Evolutionary conservation across 2,888 invertebrate genomes (phyloP), one percentile per base, ranked within the genome.

Genomic region (Tupiocoris notatus): DNA sequence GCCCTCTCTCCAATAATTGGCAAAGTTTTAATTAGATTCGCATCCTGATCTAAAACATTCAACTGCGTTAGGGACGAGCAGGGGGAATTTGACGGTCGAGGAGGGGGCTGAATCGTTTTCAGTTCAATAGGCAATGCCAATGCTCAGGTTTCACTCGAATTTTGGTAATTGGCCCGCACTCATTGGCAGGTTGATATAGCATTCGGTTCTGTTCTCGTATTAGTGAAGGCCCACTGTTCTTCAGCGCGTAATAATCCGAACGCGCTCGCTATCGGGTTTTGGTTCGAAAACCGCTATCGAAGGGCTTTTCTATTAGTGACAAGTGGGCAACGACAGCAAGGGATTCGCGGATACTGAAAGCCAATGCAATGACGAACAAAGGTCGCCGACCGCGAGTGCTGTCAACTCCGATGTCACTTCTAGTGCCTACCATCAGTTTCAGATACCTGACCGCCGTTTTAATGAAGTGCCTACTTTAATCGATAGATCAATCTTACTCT

Each of bases 391-490:
- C 7, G 20, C 21, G 17, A 17, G 70, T 21, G 17, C 22, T 56
- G 56, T 22, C 56, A 22, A n/a, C n/a, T n/a, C n/a, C 16, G 22
- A 17, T 23, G 58, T 16, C 57, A 70, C 70, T 67, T 67, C 67
- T 58, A 22, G 22, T 22, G 56, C 57, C 67, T 21, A 22, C 18
- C 22, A 22, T 22, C 57, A 21, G 21, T 39, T 39, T 39, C 39
- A 39, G 39, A 12, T 39, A n/a, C 25, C 73, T 73, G 73, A 73
- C 73, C 61, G 73, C 25, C 54, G 73, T 25, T 73, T 73, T 73
- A 73, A 73, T 73, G 73, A 62, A 73, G 73, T 73, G 73, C 73
- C 73, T 73, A 73, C 73, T 73, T 73, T 61, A 73, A 73, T 73
- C 73, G 62, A 73, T 73, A 73, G 73, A 73, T 73, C 73, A 73